Evolutionary conservation across 2,888 invertebrate genomes (phyloP), one percentile per base, ranked within the genome.

Genomic region (Chrysolina haemoptera): DNA sequence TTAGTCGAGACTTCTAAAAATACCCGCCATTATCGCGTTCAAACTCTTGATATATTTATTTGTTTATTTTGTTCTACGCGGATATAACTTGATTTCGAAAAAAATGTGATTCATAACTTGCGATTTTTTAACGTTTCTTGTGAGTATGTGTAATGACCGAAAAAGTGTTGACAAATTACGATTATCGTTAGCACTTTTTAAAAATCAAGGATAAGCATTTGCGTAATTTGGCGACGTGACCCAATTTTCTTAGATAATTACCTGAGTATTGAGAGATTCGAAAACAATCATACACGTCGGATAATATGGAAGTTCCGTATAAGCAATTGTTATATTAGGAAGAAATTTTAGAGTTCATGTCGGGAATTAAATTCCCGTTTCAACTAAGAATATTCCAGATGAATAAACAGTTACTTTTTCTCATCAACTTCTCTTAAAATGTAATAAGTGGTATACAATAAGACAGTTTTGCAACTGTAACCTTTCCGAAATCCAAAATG

Each of bases 1-100:
- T 73, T 69, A 69, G 73, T 48, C 55, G 12, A 59, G 35, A 62
- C 46, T 20, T 73, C 73, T 69, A 69, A 59, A 69, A 64, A 73
- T 73, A 73, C 46, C 22, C 14, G 27, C 9, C 69, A 69, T 73
- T 69, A 69, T 59, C 68, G 64, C 73, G 41, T 43, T 35, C 16
- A 46, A 40, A 41, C 46, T 20, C 48, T 50, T 73, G 73, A 69
- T 62, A 41, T 63, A 69, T 69, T 73, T 69, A 69, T 73, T 73
- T 73, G 69, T 69, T 73, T 69, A 62, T 68, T 48, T 62, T 70
- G 22, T 41, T 65, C 10, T 66, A 59, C 71, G 35, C 59, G 59
- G 66, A 55, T 66, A 66, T 70, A 41, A 55, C 27, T 55, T 22
- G 22, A 48, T 70, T 41, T 40, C 27, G 35, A n/a, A n/a, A 27